phyloP scores from a whole-genome alignment of 2,797 vertebrate species.

The Saxicola maurus region DNA sequence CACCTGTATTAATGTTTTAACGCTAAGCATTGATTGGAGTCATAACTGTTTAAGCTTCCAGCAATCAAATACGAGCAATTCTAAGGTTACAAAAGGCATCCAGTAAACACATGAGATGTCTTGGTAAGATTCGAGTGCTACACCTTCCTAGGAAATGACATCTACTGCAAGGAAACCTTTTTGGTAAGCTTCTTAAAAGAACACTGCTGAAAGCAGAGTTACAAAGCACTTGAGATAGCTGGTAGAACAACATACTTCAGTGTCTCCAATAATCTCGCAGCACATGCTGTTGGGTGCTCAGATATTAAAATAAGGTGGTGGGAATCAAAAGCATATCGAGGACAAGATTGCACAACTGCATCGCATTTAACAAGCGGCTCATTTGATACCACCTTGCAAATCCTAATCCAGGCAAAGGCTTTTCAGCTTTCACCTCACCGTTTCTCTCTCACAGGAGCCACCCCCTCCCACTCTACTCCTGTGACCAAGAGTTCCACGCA shows the following conservation, averaged over 20 bases:
- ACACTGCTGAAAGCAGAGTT: background rate
- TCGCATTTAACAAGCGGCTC: background rate
- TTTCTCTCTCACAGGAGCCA: background rate
- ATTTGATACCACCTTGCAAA: background rate
- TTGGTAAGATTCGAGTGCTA: background rate
- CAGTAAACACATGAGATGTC: background rate
- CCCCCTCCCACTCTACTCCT: background rate
- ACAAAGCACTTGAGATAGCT: background rate
- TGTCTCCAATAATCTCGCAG: background rate
- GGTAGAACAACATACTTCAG: background rate
- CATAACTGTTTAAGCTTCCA: background rate
- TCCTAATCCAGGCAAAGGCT: background rate
- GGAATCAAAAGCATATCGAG: background rate
- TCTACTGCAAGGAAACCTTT: background rate
- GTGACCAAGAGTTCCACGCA: rapidly evolving
- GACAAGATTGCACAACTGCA: background rate
- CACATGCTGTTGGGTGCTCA: background rate
- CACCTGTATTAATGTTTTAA: background rate
- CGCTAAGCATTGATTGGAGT: background rate
- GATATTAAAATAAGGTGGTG: background rate
- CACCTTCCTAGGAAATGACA: background rate
- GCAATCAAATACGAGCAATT: background rate
- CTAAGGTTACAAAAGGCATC: background rate
- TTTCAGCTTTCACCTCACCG: background rate
- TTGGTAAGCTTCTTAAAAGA: background rate